Base-by-base conservation (phyloP, 2,797 vertebrate species). In the Xerus rutilus region DNA sequence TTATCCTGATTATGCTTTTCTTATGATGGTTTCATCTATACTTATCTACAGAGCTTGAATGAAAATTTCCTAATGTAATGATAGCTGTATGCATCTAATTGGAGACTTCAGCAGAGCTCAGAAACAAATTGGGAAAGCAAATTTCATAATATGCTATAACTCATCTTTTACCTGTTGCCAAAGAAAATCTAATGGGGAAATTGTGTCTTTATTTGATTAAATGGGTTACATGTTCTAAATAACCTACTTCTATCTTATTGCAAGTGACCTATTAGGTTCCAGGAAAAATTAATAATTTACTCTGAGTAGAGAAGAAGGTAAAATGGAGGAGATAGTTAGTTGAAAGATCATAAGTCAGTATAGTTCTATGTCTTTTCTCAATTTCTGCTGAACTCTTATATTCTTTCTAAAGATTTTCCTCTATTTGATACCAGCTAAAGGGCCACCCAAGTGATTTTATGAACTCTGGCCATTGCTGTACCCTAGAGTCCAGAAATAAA, bases 1-100 rank as follows among this genome's bases (percentile, higher is more conserved):
- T 98, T 95, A 76, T 90, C 78, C 92, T 95, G 47, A 89, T 95
- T 94, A 17, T 93, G 97, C 92, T 32, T 96, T 94, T 90, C 81
- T 83, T 93, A 52, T 39, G 78, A 92, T 28, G 52, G 35, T 73
- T 93, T 79, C 72, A 94, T 87, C 72, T 94, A 69, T 93, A 94
- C 82, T 95, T 52, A 47, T 49, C 39, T 97, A 69, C 74, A 93
- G 73, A 96, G 69, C 81, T 67, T 90, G 85, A 89, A 73, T 91
- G n/a, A 97, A 94, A 97, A 88, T 77, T 89, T 90, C 69, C 89
- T 95, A 88, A 96, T 96, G 47, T 84, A 74, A 93, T 86, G 39
- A 76, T 52, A 95, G 43, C 78, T 86, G 54, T 67, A 86, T 83
- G 43, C 94, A 73, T 89, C 35, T 89, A 92, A 83, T 74, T 89